Conservation (phyloP, 2,888 invertebrate species). For the Torymus auratus region DNA sequence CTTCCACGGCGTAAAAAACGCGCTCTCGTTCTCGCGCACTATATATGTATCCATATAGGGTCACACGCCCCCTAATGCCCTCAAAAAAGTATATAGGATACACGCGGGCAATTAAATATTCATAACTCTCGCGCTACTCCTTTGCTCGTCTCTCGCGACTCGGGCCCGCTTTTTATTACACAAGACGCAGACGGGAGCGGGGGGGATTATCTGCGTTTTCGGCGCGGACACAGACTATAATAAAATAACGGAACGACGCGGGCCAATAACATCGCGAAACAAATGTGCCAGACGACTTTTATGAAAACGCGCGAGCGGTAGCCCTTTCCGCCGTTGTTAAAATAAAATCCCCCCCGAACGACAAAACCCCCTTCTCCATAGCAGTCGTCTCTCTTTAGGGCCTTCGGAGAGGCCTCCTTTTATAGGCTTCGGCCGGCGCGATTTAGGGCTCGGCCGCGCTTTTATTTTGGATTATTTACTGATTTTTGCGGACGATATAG, state of each 20-base stretch:
- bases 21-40: too few relatives aligned
- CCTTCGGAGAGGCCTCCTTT: too few relatives aligned
- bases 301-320: slow-evolving; percentile 70
- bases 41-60: too few relatives aligned
- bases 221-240: slow-evolving; percentile 65
- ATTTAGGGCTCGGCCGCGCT: too few relatives aligned
- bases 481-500: too few relatives aligned
- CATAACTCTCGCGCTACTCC: slow-evolving; percentile 43
- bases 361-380: too few relatives aligned
- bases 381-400: too few relatives aligned
- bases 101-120: slow-evolving; percentile 53
- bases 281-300: slow-evolving; percentile 77
- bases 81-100: slow-evolving; percentile 19
- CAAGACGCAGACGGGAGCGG: too few relatives aligned
- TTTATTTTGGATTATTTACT: too few relatives aligned
- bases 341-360: too few relatives aligned
- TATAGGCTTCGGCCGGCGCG: too few relatives aligned
- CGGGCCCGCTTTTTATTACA: slow-evolving; percentile 6
- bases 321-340: slow-evolving; percentile 38
- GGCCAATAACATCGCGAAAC: slow-evolving; percentile 75
- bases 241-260: slow-evolving; percentile 65
- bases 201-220: background rate
- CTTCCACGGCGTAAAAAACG: too few relatives aligned
- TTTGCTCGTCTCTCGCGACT: background rate
- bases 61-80: background rate